phyloP scores from a whole-genome alignment of 2,797 vertebrate species.

The Tenualosa thibaudeaui region DNA sequence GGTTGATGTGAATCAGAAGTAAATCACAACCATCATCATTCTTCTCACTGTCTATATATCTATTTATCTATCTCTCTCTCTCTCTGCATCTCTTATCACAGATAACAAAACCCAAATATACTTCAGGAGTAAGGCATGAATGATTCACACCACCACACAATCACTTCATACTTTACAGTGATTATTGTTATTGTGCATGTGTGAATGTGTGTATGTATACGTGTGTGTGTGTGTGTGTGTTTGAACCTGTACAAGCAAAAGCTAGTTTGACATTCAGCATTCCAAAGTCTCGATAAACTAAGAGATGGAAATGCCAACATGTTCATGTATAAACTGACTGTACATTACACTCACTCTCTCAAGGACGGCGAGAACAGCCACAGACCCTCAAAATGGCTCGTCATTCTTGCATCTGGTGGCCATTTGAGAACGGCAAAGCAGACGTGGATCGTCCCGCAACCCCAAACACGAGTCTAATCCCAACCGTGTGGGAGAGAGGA shows the following conservation, averaged over 20 bases:
- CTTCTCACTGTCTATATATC: neutral
- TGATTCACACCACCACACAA: neutral
- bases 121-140: neutral
- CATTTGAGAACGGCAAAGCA: constrained; percentile 56
- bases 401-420: neutral
- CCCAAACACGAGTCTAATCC: constrained; percentile 33
- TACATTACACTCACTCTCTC: neutral
- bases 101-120: neutral
- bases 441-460: constrained; percentile 53
- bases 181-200: neutral
- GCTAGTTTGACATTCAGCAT: constrained; percentile 40
- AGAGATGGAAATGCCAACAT: neutral
- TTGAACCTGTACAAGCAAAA: constrained; percentile 37
- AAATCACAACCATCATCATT: neutral
- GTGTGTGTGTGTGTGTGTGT: constrained; percentile 10
- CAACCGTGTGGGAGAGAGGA: constrained; percentile 29
- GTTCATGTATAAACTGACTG: neutral
- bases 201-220: neutral
- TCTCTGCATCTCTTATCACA: neutral
- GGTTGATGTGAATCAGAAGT: neutral
- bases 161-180: neutral
- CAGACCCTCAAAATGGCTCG: neutral
- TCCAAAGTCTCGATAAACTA: constrained; percentile 16
- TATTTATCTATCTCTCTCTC: neutral
- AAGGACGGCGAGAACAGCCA: neutral